Conservation (phyloP, 2,888 invertebrate genomes). For the Drosophila paranaensis region DNA sequence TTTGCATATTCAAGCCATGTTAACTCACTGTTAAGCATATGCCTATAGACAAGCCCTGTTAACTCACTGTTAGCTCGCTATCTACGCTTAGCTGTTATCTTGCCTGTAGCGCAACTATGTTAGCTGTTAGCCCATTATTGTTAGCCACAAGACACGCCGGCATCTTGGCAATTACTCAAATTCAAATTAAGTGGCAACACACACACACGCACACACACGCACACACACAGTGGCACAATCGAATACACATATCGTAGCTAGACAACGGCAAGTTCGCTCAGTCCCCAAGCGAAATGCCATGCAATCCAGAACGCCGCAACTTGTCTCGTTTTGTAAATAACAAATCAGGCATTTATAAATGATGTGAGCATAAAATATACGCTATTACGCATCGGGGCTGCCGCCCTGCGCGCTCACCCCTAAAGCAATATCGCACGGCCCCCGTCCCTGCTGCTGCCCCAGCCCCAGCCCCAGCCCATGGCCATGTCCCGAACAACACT, state of each 20-base stretch:
- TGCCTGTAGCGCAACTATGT: neutral
- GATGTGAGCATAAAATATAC: conserved; percentile 82
- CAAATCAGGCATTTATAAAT: conserved; percentile 84
- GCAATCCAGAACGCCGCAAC: conserved; percentile 73
- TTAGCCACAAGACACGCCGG: conserved; percentile 51
- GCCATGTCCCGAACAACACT: conserved; percentile 42
- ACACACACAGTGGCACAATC: conserved; percentile 15
- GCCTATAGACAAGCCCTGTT: too few species aligned
- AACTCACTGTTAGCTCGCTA: neutral
- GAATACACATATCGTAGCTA: conserved; percentile 22
- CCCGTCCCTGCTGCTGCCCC: neutral
- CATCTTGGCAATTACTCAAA: conserved; percentile 76
- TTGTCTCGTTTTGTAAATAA: conserved; percentile 84
- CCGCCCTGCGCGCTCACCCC: conserved; percentile 13
- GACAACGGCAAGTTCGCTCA: conserved; percentile 14
- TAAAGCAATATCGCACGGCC: conserved; percentile 5
- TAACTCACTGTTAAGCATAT: neutral
- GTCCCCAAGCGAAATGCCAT: conserved; percentile 37
- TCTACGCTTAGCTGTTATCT: neutral
- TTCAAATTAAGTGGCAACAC: conserved; percentile 74
- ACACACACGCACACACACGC: conserved; percentile 41
- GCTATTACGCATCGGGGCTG: conserved; percentile 45
- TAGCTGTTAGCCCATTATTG: conserved; percentile 26
- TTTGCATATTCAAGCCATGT: neutral
- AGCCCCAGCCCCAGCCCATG: neutral